Conservation (phyloP, 2,113 vertebrate species). For the Ailurus styani region DNA sequence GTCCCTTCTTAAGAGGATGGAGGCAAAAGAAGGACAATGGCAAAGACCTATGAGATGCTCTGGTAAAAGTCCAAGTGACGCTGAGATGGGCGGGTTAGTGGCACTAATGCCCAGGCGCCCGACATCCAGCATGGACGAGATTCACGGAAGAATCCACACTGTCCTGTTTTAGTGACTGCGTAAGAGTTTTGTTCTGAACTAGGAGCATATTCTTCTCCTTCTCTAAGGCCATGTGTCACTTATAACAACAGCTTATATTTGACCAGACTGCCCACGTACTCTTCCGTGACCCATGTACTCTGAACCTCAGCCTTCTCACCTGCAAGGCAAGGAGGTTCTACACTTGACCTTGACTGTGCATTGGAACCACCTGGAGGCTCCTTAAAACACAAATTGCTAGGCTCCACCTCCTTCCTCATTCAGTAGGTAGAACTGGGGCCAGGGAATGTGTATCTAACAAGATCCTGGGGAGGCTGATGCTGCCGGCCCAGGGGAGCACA, state of each 20-base stretch:
- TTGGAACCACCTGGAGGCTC: not conserved
- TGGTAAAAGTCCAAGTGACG: not conserved
- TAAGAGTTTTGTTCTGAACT: not conserved
- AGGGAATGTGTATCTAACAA: not conserved
- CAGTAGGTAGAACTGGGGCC: not conserved
- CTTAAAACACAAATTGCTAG: not conserved
- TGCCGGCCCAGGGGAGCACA: not conserved
- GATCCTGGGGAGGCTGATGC: not conserved
- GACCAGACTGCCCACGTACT: not conserved
- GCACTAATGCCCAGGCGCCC: not conserved
- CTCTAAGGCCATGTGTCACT: slow-evolving; percentile 12
- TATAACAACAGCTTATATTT: not conserved
- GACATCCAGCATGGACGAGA: not conserved
- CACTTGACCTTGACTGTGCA: not conserved
- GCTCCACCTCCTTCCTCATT: not conserved
- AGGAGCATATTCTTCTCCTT: not conserved
- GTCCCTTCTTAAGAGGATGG: not conserved
- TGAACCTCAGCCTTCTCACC: not conserved
- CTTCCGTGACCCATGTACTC: not conserved
- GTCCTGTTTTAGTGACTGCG: not conserved
- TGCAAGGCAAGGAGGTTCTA: not conserved
- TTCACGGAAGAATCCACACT: not conserved
- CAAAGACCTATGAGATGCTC: not conserved
- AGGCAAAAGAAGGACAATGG: not conserved
- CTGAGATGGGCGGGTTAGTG: not conserved